Conservation (phyloP, 2,113 vertebrate genomes). For the Gymnobelideus leadbeateri region DNA sequence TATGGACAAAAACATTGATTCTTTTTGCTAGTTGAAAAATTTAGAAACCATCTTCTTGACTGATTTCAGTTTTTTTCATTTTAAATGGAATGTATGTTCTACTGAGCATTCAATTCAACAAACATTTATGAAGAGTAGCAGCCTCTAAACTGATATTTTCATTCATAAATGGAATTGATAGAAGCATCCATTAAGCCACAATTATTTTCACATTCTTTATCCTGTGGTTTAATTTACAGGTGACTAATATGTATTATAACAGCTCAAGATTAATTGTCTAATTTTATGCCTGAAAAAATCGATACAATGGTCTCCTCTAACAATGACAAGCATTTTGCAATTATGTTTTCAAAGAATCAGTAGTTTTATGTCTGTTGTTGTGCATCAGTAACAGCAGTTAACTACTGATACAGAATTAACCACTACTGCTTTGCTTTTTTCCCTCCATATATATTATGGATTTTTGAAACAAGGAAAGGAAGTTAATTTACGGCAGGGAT, state of each 20-base stretch:
- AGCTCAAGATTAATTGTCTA: constrained; percentile 72
- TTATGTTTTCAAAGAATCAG: constrained; percentile 76
- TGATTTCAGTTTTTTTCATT: not conserved
- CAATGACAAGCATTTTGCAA: constrained; percentile 60
- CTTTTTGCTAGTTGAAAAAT: not conserved
- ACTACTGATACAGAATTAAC: constrained; percentile 30
- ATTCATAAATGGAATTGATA: constrained; percentile 55
- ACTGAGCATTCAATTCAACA: not conserved
- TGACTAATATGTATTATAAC: constrained; percentile 72
- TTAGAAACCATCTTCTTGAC: not conserved
- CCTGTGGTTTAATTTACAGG: constrained; percentile 67
- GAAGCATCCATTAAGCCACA: constrained; percentile 58
- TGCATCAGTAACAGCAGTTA: constrained; percentile 27
- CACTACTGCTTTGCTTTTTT: constrained; percentile 23
- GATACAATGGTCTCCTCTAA: constrained; percentile 57
- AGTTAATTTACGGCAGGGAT: constrained; percentile 16
- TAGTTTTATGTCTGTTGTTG: constrained; percentile 51
- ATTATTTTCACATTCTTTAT: constrained; percentile 70
- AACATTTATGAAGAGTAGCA: constrained; percentile 28
- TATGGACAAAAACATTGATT: not conserved
- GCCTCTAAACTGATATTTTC: constrained; percentile 47
- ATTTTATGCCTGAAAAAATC: constrained; percentile 71
- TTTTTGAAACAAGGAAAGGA: constrained; percentile 60
- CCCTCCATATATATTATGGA: constrained; percentile 27
- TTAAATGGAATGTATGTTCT: not conserved